These are phyloP conservation scores for Philonicus albiceps DNA, from an alignment of 2,888 invertebrate species.

Conservation along the genomic window DNA sequence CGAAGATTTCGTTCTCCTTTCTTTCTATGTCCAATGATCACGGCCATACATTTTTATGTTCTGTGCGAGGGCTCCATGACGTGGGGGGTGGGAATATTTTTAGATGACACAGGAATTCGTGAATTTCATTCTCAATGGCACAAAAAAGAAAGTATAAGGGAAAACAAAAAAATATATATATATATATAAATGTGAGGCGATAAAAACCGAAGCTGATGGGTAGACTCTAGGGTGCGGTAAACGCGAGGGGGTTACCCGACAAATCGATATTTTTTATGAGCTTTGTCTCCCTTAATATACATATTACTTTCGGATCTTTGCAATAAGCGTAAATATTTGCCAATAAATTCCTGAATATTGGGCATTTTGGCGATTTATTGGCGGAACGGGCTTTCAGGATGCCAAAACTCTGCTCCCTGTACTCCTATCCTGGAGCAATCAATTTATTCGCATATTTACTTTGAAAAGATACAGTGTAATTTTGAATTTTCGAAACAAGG, in stretches of 20 bases:
- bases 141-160: constrained; percentile 15
- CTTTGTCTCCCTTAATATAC: constrained; percentile 13
- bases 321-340: constrained; percentile 15
- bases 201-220: background rate
- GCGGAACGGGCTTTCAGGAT: background rate
- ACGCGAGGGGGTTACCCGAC: background rate
- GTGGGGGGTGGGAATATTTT: constrained; percentile 46
- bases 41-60: constrained; percentile 32
- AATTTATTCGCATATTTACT: background rate
- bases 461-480: background rate
- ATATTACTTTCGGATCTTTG: constrained; percentile 3
- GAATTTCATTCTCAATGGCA: constrained; percentile 42
- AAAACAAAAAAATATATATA: background rate
- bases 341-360: constrained; percentile 19
- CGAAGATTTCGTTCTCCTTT: constrained; percentile 23
- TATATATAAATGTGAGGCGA: background rate
- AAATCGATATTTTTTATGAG: constrained; percentile 36
- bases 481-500: too few species aligned
- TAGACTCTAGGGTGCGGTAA: background rate
- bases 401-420: background rate
- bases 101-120: constrained; percentile 49
- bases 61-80: background rate
- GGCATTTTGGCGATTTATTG: constrained; percentile 12
- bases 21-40: constrained; percentile 18
- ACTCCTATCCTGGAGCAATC: background rate